phyloP scores from a whole-genome alignment of 2,888 invertebrate genomes.

The Lasioglossum lativentre region DNA sequence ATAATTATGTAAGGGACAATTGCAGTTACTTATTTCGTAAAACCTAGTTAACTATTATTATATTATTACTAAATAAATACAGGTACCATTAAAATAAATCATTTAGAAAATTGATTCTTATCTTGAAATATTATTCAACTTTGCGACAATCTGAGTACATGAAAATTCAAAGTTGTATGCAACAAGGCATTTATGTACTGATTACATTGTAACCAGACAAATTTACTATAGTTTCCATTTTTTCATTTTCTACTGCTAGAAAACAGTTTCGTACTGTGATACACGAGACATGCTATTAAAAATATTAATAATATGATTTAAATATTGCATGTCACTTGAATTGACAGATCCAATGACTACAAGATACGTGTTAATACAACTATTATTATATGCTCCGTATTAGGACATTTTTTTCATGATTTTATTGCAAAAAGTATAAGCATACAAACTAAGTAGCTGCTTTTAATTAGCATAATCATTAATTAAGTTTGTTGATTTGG shows the following conservation, averaged over 20 bases:
- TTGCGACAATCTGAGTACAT: slow-evolving; percentile 38
- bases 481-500: slow-evolving; percentile 42
- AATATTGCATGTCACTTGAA: slow-evolving; percentile 51
- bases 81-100: slow-evolving; percentile 60
- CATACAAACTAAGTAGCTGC: slow-evolving; percentile 45
- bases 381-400: slow-evolving; percentile 55
- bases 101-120: slow-evolving; percentile 36
- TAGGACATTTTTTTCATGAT: slow-evolving; percentile 42
- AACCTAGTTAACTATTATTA: slow-evolving; percentile 57
- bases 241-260: slow-evolving; percentile 47
- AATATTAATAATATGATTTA: slow-evolving; percentile 49
- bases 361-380: slow-evolving; percentile 52
- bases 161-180: slow-evolving; percentile 53
- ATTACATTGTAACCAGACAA: slow-evolving; percentile 45
- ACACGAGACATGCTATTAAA: slow-evolving; percentile 50
- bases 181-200: slow-evolving; percentile 20
- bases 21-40: slow-evolving; percentile 53
- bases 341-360: slow-evolving; percentile 62
- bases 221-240: slow-evolving; percentile 32
- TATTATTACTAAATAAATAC: slow-evolving; percentile 50
- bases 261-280: slow-evolving; percentile 47
- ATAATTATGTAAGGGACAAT: slow-evolving; percentile 56
- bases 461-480: slow-evolving; percentile 33
- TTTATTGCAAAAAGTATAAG: slow-evolving; percentile 43
- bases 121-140: slow-evolving; percentile 40